phyloP scores from a whole-genome alignment of 2,113 vertebrate genomes.

The Danio rerio region GRCz12tu NC_133192.1:23916501-23917000 shows the following conservation, averaged over 20 bases:
- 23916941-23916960: slow-evolving; percentile 63
- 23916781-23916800: slow-evolving; percentile 15
- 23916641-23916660: slow-evolving; percentile 26
- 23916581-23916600: background rate
- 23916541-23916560: background rate
- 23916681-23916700: slow-evolving; percentile 24
- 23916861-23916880: slow-evolving; percentile 61
- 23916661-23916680: slow-evolving; percentile 5
- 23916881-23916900: slow-evolving; percentile 63
- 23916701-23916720: slow-evolving; percentile 35
- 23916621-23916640: background rate
- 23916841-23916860: slow-evolving; percentile 49
- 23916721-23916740: slow-evolving; percentile 7
- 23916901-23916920: slow-evolving; percentile 70
- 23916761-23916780: slow-evolving; percentile 35
- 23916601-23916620: background rate
- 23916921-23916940: slow-evolving; percentile 50
- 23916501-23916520: background rate
- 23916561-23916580: background rate
- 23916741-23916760: slow-evolving; percentile 46
- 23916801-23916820: slow-evolving; percentile 59
- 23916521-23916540: background rate
- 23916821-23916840: slow-evolving; percentile 54
- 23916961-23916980: slow-evolving; percentile 47
- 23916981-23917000: slow-evolving; percentile 1